phyloP scores from a whole-genome alignment of 2,888 invertebrate genomes.

The Calameuta pallipes region DNA sequence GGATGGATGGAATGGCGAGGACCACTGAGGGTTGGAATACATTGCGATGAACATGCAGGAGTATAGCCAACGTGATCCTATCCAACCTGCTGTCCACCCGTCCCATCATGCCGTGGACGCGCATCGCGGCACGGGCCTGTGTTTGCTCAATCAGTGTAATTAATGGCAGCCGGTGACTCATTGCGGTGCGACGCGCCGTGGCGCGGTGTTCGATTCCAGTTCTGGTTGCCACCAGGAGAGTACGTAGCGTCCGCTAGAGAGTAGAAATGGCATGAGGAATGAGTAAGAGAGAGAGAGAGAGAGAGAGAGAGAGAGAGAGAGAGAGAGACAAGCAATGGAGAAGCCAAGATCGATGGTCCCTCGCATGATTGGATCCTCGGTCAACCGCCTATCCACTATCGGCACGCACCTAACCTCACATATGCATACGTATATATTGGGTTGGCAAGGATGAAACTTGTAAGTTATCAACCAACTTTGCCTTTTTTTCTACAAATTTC shows the following conservation, averaged over 20 bases:
- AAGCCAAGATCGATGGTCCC: constrained; percentile 20
- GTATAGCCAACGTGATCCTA: background rate
- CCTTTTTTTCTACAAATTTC: no score
- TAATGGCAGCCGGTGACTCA: constrained; percentile 32
- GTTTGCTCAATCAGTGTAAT: constrained; percentile 36
- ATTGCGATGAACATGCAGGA: background rate
- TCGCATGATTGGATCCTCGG: constrained; percentile 27
- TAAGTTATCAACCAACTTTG: no score
- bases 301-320: constrained; percentile 4
- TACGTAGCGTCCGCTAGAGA: constrained; percentile 5
- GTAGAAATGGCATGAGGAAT: background rate
- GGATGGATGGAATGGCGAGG: background rate
- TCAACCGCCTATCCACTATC: constrained; percentile 31
- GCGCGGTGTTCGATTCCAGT: constrained; percentile 24
- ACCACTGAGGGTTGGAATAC: background rate
- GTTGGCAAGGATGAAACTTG: no score
- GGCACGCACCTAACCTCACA: constrained; percentile 17
- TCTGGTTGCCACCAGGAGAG: constrained; percentile 9
- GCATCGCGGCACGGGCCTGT: constrained; percentile 21
- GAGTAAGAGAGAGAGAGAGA: constrained; percentile 7
- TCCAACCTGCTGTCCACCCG: constrained; percentile 10
- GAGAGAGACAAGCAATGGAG: constrained; percentile 6
- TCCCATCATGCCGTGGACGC: constrained; percentile 15
- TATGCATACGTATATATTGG: background rate
- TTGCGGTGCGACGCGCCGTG: constrained; percentile 19